phyloP scores from a whole-genome alignment of 2,888 invertebrate species.

The Phytoseiulus persimilis region DNA sequence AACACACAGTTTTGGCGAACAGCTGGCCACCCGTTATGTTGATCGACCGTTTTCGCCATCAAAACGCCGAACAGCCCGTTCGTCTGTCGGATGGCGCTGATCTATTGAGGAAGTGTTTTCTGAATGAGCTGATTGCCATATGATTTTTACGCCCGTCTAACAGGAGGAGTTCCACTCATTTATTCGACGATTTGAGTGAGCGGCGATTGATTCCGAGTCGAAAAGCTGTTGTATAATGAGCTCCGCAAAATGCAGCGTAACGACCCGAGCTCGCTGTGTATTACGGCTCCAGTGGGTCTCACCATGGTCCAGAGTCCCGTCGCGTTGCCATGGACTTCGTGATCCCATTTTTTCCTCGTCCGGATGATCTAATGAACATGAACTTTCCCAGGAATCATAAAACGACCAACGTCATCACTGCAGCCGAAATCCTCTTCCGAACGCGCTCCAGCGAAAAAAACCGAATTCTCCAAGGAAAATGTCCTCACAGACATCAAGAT shows the following conservation, averaged over 20 bases:
- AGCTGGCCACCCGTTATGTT: neutral
- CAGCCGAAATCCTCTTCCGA: constrained; percentile 7
- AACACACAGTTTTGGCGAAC: neutral
- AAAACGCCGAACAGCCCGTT: neutral
- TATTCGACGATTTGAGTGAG: too few relatives aligned
- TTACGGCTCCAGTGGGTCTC: too few relatives aligned
- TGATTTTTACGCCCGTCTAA: neutral
- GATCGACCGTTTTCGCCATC: neutral
- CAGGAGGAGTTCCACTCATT: neutral
- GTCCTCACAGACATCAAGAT: constrained; percentile 44
- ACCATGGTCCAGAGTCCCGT: too few relatives aligned
- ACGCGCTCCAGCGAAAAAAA: neutral
- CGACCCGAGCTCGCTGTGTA: too few relatives aligned
- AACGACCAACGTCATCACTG: constrained; percentile 12
- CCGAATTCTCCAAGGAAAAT: neutral
- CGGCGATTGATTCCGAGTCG: too few relatives aligned
- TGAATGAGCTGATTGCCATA: neutral
- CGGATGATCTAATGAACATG: too few relatives aligned
- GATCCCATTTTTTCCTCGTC: too few relatives aligned
- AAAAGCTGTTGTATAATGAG: too few relatives aligned
- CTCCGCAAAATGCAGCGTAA: too few relatives aligned
- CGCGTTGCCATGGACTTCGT: too few relatives aligned
- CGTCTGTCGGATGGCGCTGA: neutral
- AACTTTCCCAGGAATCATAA: constrained; percentile 16
- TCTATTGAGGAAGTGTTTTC: constrained; percentile 5